These are phyloP conservation scores for Ceryle rudis DNA, from an alignment of 2,797 vertebrate genomes.

Conservation along the genomic window DNA sequence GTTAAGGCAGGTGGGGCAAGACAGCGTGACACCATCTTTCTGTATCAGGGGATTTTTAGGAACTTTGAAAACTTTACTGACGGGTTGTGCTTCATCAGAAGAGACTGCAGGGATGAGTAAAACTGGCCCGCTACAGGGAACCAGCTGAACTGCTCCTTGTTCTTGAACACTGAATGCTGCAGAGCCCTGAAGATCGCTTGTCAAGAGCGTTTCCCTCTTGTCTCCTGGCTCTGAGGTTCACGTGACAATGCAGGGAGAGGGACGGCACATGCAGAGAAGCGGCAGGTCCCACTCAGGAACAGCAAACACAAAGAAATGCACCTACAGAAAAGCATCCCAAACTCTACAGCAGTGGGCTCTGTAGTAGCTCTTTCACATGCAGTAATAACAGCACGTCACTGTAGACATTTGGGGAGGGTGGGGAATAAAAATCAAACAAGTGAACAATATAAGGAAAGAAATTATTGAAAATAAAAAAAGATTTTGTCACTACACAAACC, in stretches of 20 bases:
- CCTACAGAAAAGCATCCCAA: background rate
- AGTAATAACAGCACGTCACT: background rate
- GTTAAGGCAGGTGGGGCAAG: background rate
- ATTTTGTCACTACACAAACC: background rate
- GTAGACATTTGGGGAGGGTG: background rate
- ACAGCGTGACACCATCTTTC: background rate
- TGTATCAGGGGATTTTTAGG: background rate
- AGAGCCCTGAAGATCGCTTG: background rate
- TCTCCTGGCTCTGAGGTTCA: background rate
- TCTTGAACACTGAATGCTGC: background rate
- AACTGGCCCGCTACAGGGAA: background rate
- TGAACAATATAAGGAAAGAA: background rate
- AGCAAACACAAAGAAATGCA: background rate
- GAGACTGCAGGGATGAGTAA: background rate
- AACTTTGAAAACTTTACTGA: background rate
- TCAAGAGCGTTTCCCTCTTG: background rate
- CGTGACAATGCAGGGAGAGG: rapidly evolving
- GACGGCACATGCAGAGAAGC: background rate
- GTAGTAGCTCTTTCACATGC: background rate
- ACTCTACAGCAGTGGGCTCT: background rate
- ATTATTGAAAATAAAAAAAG: background rate
- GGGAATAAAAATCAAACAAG: background rate
- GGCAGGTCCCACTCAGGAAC: background rate
- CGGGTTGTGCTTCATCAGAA: background rate
- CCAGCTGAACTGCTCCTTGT: background rate